These are phyloP conservation scores for Trichopria drosophilae DNA, from an alignment of 2,888 invertebrate species.

Conservation along the genomic window DNA sequence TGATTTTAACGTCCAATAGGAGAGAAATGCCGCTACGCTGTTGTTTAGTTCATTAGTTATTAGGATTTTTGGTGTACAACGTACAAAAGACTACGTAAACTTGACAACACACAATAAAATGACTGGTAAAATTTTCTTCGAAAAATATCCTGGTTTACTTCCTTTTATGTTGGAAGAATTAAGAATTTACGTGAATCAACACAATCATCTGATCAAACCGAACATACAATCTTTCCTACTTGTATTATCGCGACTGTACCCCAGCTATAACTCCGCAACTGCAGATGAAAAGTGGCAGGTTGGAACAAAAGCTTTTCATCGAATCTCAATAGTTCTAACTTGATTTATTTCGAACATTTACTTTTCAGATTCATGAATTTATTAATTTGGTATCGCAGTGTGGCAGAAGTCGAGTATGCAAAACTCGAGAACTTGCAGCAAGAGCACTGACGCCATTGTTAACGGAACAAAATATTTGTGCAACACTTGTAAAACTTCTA, in stretches of 20 bases:
- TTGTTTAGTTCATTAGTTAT: constrained; percentile 81
- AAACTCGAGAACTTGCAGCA: constrained; percentile 74
- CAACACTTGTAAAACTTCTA: constrained; percentile 51
- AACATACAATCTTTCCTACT: constrained; percentile 77
- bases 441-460: constrained; percentile 69
- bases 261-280: constrained; percentile 70
- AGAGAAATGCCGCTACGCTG: constrained; percentile 84
- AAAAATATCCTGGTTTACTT: constrained; percentile 68
- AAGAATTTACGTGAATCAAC: constrained; percentile 44
- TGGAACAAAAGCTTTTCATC: constrained; percentile 17
- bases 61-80: constrained; percentile 83
- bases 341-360: not conserved
- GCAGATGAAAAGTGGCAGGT: constrained; percentile 71
- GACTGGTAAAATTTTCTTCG: constrained; percentile 80
- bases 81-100: constrained; percentile 64
- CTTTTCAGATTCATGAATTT: constrained; percentile 66
- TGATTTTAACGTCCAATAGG: constrained; percentile 58
- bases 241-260: constrained; percentile 76
- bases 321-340: constrained; percentile 1
- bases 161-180: constrained; percentile 63
- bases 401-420: constrained; percentile 67
- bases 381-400: constrained; percentile 68
- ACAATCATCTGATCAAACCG: constrained; percentile 61
- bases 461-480: constrained; percentile 51
- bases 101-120: constrained; percentile 69